Percentiles rank a stretch among this genome's conserved stretches.
Conservation (phyloP, 2,797 vertebrate species). For the Sebastes melanostomus region DNA sequence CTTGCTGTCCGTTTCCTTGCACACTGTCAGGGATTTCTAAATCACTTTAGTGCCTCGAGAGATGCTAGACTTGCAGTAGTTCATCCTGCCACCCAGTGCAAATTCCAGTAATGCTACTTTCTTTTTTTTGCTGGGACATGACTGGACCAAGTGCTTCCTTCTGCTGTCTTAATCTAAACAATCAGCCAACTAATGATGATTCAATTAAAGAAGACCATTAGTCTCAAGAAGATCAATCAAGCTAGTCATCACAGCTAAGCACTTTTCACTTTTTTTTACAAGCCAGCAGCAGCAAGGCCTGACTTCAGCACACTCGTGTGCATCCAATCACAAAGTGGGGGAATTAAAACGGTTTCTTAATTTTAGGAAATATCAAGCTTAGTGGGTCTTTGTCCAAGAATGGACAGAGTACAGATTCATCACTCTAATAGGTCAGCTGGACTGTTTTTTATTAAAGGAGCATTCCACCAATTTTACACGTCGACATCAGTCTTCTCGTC, state of each 20-base stretch:
- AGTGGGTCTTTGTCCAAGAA: background rate
- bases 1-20: background rate
- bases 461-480: background rate
- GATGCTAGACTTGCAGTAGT: background rate
- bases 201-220: conserved; percentile 71
- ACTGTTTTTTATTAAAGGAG: too few species aligned
- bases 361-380: background rate
- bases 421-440: background rate
- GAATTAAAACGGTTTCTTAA: conserved; percentile 14
- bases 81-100: background rate
- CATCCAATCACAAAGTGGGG: conserved; percentile 57
- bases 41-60: background rate
- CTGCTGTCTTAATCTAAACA: conserved; percentile 61
- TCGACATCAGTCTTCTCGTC: background rate
- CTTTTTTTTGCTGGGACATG: conserved; percentile 33
- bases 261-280: conserved; percentile 60
- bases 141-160: conserved; percentile 37
- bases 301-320: conserved; percentile 72
- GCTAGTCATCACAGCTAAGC: conserved; percentile 71
- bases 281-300: conserved; percentile 59
- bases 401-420: background rate
- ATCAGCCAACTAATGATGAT: conserved; percentile 60
- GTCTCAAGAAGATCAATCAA: conserved; percentile 57
- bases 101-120: conserved; percentile 7
- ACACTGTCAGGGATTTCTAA: background rate